Percentiles rank a stretch among this genome's conserved stretches.
These are phyloP conservation scores for Tiaroga cobitis DNA, from an alignment of 2,797 vertebrate species.

Conservation along the genomic window DNA sequence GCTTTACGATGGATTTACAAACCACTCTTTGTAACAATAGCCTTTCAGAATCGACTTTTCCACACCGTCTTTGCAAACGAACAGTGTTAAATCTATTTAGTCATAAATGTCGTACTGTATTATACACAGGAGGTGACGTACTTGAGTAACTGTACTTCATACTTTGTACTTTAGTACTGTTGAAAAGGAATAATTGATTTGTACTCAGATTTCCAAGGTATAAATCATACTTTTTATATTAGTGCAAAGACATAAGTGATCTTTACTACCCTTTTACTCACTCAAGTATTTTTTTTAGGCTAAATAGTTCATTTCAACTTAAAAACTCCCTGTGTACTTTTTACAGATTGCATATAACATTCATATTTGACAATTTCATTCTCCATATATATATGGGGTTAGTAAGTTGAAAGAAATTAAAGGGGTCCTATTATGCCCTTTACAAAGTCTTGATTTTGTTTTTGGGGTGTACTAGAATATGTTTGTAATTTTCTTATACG, in stretches of 20 bases:
- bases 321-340: neutral
- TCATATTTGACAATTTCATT: neutral
- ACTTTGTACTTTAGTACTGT: neutral
- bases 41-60: neutral
- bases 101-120: too few species aligned
- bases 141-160: neutral
- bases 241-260: neutral
- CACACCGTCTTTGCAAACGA: neutral
- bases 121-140: neutral
- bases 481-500: too few species aligned
- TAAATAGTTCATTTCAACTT: neutral
- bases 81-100: neutral
- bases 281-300: neutral
- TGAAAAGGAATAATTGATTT: neutral
- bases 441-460: too few species aligned
- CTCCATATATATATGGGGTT: neutral
- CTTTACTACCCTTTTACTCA: neutral
- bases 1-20: neutral
- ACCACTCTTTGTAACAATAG: neutral
- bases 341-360: neutral
- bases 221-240: neutral
- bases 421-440: too few species aligned
- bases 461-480: too few species aligned
- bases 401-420: neutral
- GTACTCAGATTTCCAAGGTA: neutral